Percentiles rank a stretch among this genome's conserved stretches.
Conservation (phyloP, 2,797 vertebrate genomes). For the Macrochelys suwanniensis region DNA sequence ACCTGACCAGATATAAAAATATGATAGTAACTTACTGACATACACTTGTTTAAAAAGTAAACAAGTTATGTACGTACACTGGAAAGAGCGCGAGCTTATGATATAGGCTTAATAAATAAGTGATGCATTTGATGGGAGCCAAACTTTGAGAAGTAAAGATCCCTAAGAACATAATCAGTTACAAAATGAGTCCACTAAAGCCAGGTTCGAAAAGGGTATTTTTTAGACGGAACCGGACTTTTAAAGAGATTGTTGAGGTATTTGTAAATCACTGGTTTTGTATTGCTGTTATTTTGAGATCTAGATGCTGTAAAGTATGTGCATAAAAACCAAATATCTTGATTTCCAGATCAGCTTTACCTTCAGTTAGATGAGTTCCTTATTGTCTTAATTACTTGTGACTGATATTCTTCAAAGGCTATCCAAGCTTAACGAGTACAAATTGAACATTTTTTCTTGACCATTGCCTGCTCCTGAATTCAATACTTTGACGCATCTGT, state of each 20-base stretch:
- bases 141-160: not conserved
- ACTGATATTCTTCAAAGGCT: not conserved
- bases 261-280: not conserved
- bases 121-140: accelerated
- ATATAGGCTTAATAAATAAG: not conserved
- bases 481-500: not conserved
- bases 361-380: not conserved
- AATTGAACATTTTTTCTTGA: not conserved
- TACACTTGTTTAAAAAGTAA: not conserved
- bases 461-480: not conserved
- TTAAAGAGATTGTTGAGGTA: not conserved
- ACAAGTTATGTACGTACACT: accelerated
- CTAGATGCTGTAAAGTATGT: not conserved
- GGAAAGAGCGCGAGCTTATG: not conserved
- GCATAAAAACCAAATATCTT: not conserved
- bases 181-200: not conserved
- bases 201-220: not conserved
- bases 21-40: accelerated
- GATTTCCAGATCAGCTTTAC: not conserved
- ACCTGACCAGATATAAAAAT: not conserved
- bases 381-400: slow-evolving; percentile 9
- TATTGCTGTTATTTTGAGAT: not conserved
- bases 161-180: accelerated
- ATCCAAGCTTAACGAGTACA: not conserved
- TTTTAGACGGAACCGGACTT: not conserved